phyloP scores from a whole-genome alignment of 2,797 vertebrate species.

The Adrianichthys oophorus region DNA sequence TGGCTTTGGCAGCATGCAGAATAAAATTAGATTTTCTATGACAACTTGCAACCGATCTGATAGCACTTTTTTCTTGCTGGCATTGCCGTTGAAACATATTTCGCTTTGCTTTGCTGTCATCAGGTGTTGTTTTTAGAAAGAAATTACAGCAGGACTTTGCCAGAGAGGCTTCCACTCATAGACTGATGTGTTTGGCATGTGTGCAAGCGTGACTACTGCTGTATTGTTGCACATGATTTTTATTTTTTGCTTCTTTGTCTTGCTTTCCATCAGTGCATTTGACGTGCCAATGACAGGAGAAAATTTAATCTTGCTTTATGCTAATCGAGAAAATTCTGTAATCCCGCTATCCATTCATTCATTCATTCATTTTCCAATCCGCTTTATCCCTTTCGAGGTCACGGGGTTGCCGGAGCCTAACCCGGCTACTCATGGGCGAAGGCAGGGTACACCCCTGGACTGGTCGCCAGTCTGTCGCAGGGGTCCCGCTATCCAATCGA shows the following conservation, averaged over 20 bases:
- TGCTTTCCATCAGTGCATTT: slow-evolving; percentile 1
- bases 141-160: slow-evolving; percentile 2
- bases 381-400: too few species aligned
- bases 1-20: slow-evolving; percentile 39
- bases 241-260: not conserved
- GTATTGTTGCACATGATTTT: not conserved
- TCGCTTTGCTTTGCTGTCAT: slow-evolving; percentile 10
- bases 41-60: slow-evolving; percentile 27
- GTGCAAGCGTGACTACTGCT: not conserved
- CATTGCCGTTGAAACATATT: slow-evolving; percentile 4
- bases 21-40: slow-evolving; percentile 42
- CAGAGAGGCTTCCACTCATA: not conserved
- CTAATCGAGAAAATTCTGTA: slow-evolving; percentile 15
- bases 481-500: slow-evolving; percentile 4
- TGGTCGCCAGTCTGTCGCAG: too few species aligned
- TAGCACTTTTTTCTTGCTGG: slow-evolving; percentile 7
- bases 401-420: too few species aligned
- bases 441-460: too few species aligned
- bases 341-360: slow-evolving; percentile 7
- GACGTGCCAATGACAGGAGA: not conserved
- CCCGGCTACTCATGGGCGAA: too few species aligned
- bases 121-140: slow-evolving; percentile 11
- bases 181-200: not conserved
- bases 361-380: too few species aligned
- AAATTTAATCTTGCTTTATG: slow-evolving; percentile 9